These are phyloP conservation scores for Numenius phaeopus DNA, from an alignment of 2,797 vertebrate species.

Conservation along the genomic window DNA sequence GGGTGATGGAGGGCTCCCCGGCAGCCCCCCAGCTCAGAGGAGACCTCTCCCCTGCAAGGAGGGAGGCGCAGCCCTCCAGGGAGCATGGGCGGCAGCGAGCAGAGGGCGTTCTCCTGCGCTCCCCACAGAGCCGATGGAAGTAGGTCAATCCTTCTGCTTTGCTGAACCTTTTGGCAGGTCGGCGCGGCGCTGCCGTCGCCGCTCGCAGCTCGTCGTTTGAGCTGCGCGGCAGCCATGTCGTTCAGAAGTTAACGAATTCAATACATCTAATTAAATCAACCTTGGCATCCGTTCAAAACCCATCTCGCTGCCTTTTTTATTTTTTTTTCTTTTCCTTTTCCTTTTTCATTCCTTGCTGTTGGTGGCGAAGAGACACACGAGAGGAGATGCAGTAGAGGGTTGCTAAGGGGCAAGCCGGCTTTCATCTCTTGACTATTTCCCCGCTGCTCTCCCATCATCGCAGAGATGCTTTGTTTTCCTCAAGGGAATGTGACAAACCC, in stretches of 20 bases:
- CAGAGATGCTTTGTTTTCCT: conserved; percentile 9
- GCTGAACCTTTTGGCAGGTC: conserved; percentile 64
- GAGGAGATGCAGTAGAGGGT: not conserved
- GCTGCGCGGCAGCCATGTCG: not conserved
- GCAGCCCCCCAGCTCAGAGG: not conserved
- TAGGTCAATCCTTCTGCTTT: conserved; percentile 78
- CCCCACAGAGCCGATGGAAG: conserved; percentile 42
- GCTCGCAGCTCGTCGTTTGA: conserved; percentile 5
- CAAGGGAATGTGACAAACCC: not conserved
- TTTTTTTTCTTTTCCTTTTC: not conserved
- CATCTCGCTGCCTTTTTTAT: not conserved
- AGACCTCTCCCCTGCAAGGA: not conserved
- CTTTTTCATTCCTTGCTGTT: not conserved
- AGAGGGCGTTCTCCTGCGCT: not conserved
- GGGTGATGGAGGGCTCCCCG: not conserved
- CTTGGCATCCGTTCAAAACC: conserved; percentile 65
- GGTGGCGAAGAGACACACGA: not conserved
- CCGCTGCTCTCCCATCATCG: not conserved
- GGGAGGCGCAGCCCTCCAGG: not conserved
- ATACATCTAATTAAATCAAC: conserved; percentile 73
- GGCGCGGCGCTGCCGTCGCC: not conserved
- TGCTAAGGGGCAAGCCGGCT: not conserved
- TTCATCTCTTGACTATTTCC: not conserved
- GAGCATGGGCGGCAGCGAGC: not conserved
- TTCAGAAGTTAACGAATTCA: conserved; percentile 69